Evolutionary conservation across 2,797 vertebrate genomes (phyloP), one percentile per base, ranked within the genome.

Genomic region (Malurus leucopterus): DNA sequence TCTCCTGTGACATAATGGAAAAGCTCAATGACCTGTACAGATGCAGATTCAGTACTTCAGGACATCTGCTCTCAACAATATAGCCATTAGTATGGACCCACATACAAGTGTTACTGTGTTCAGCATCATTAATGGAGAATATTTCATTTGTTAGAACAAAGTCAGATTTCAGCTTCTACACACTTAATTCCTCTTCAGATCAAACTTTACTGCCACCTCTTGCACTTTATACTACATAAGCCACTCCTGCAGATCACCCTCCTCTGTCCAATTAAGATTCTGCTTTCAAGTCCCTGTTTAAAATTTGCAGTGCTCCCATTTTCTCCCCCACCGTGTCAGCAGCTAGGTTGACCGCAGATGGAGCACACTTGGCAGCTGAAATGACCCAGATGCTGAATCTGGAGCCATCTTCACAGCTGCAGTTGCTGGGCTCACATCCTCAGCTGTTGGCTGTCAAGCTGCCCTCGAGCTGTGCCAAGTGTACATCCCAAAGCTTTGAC

Each of bases 321-420:
- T 69, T 89, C 53, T 72, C 59, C 55, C 69, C 50, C 3, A 3
- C 26, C 2, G 0, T 4, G 2, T 63, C 73, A 91, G 86, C 86
- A 92, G 77, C 65, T 40, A 53, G 58, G 61, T 29, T 76, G 54
- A 83, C 88, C 85, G 58, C 50, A 91, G 87, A 92, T 47, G 67
- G 87, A 93, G 85, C 76, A 73, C 0, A 17, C 71, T 61, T 95
- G 88, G 93, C 91, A 94, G 84, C 86, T 77, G 75, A 67, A 59
- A 51, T 59, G 75, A 74, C 77, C 76, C 90, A 93, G 92, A 91
- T 92, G 88, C 90, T 92, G 86, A 41, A 86, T 83, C 76, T 85
- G 76, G 86, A 95, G 75, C 83, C 89, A 91, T 90, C 69, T 64
- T 86, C 67, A 86, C 91, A 95, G 92, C 81, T 93, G 86, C 86